These are phyloP conservation scores for Bombylius discolor DNA, from an alignment of 2,888 invertebrate species.

Conservation along the genomic window DNA sequence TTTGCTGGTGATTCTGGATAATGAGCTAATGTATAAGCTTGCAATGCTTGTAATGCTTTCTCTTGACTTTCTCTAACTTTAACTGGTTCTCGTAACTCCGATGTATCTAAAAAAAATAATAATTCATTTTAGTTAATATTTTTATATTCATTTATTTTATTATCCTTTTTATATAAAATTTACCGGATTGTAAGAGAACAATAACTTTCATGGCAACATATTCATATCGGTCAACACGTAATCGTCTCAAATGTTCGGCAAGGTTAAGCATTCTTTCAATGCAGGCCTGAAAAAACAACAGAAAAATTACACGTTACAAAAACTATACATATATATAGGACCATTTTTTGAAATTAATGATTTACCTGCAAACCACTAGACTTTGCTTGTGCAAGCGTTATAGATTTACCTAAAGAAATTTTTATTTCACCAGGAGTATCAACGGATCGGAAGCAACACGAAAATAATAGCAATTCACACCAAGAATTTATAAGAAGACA, in stretches of 20 bases:
- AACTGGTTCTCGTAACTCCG: conserved; percentile 84
- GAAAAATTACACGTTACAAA: neutral
- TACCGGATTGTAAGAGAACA: conserved; percentile 82
- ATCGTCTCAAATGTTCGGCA: conserved; percentile 77
- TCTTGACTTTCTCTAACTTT: conserved; percentile 90
- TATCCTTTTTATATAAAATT: conserved; percentile 6
- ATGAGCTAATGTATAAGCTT: conserved; percentile 77
- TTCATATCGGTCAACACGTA: conserved; percentile 88
- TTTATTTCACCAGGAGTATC: conserved; percentile 80
- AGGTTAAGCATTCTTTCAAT: conserved; percentile 91
- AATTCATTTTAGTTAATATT: neutral
- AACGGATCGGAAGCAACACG: conserved; percentile 89
- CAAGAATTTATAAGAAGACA: conserved; percentile 93
- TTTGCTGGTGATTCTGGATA: conserved; percentile 90
- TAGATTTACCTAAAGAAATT: conserved; percentile 41
- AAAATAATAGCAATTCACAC: conserved; percentile 85
- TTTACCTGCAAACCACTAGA: conserved; percentile 42
- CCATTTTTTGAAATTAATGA: neutral
- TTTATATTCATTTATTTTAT: neutral
- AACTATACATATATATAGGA: neutral
- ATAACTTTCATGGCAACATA: conserved; percentile 95
- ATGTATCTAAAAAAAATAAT: conserved; percentile 53
- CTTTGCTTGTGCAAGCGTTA: conserved; percentile 34
- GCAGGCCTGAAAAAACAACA: conserved; percentile 44
- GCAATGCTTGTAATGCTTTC: conserved; percentile 80